Evolutionary conservation across 2,888 invertebrate species (phyloP), one percentile per base, ranked within the genome.

Genomic region (Drosophila diplacantha): DNA sequence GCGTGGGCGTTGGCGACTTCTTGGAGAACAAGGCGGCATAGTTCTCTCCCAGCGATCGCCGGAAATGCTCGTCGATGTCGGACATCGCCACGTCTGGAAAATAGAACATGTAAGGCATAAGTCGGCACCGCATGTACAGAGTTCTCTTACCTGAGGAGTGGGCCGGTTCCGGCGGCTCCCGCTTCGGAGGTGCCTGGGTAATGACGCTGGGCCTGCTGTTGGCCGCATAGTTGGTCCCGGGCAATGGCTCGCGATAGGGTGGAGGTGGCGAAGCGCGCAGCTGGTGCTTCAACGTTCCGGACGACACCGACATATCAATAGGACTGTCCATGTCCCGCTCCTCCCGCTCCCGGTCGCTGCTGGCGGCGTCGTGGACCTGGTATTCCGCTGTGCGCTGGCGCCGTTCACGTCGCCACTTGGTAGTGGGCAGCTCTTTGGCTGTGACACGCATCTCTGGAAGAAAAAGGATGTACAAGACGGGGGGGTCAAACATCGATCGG

Each of bases 61-160:
- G 91, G 89, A 98, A 98, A 89, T 98, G 97, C 87, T 98, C 98
- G 89, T 98, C 97, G 84, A 97, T 96, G 57, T 96, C 96, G 88
- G 95, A 94, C 91, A 93, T 92, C 14, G 93, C 92, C 86, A 92
- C 91, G 37, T 92, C 93, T 39, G 39, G 8, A 39, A 22, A 6
- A 14, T 14, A 39, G 14, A 22, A 14, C 12, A 14, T 39, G 20
- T 39, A 39, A 18, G 26, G 16, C 12, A 31, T 6, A 24, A 5
- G 5, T 12, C 16, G 18, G 14, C 7, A n/a, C 14, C 2, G 11
- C 2, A 7, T 14, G 4, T 8, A 20, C 8, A 0, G n/a, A n/a
- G 11, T 1, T 20, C 35, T 86, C 86, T 67, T 84, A 86, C 65
- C 87, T 85, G 44, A 39, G 46, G 61, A 50, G 34, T 76, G 75